Percentiles rank a stretch among this genome's conserved stretches.
Evolutionary conservation across 2,113 vertebrate genomes (phyloP).

Genomic region (Pelmatolapia mariae): DNA sequence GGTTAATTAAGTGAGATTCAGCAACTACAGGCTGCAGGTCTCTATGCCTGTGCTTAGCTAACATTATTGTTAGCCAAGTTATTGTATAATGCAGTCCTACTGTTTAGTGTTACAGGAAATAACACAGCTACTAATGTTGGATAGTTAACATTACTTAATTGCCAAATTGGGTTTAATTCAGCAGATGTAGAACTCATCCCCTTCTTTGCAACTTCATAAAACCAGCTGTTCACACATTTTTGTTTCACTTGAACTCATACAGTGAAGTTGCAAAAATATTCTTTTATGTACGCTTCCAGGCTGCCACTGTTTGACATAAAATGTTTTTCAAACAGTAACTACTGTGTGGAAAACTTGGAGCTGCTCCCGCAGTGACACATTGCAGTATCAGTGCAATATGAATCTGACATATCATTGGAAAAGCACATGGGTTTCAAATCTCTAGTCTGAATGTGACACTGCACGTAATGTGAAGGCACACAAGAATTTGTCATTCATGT

Average conservation of each 20-base stretch:
- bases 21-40: background rate
- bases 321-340: background rate
- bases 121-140: background rate
- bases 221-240: background rate
- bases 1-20: background rate
- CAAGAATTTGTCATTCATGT: background rate
- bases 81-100: background rate
- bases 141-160: background rate
- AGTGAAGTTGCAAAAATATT: background rate
- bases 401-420: background rate
- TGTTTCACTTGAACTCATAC: fast-evolving
- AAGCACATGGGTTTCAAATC: background rate
- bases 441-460: background rate
- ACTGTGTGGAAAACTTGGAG: background rate
- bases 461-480: background rate
- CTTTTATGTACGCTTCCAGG: background rate
- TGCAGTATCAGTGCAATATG: background rate
- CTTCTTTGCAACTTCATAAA: background rate
- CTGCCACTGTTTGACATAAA: background rate
- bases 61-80: background rate
- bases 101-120: background rate
- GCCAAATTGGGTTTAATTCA: background rate
- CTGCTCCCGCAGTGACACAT: background rate
- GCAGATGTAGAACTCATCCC: background rate
- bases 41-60: background rate